These are phyloP conservation scores for Alexandromys fortis DNA, from an alignment of 2,113 vertebrate genomes.

Conservation along the genomic window DNA sequence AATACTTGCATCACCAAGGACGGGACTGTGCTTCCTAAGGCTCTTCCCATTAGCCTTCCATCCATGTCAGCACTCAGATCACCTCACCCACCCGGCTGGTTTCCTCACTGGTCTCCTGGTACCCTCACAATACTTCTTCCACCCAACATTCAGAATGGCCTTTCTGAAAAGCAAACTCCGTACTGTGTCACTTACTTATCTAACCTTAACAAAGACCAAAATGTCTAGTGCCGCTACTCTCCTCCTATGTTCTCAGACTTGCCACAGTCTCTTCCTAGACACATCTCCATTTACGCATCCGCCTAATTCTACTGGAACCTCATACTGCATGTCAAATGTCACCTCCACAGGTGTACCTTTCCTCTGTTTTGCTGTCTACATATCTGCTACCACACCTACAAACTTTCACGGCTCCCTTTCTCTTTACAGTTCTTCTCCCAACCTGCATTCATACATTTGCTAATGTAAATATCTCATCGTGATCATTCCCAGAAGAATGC, in stretches of 20 bases:
- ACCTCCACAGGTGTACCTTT: background rate
- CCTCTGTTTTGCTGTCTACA: fast-evolving
- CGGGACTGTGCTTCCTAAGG: background rate
- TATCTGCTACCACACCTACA: fast-evolving
- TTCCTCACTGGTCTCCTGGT: background rate
- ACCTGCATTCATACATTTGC: background rate
- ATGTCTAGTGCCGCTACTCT: background rate
- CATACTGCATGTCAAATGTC: background rate
- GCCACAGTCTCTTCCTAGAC: background rate
- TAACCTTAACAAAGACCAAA: constrained; percentile 39
- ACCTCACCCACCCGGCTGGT: background rate
- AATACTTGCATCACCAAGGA: background rate
- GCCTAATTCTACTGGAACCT: background rate
- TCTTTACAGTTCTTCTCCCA: background rate
- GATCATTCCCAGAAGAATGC: background rate
- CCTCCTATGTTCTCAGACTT: fast-evolving
- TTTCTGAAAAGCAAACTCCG: background rate
- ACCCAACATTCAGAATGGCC: background rate
- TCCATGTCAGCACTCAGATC: background rate
- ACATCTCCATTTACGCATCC: background rate
- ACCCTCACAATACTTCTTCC: background rate
- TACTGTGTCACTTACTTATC: background rate
- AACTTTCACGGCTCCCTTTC: background rate
- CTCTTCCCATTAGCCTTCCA: background rate
- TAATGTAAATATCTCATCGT: background rate